Evolutionary conservation across 1,140 invertebrate genomes (phyloP), one percentile per base, ranked within the genome.

Genomic region (Leptonema lineaticorne): DNA sequence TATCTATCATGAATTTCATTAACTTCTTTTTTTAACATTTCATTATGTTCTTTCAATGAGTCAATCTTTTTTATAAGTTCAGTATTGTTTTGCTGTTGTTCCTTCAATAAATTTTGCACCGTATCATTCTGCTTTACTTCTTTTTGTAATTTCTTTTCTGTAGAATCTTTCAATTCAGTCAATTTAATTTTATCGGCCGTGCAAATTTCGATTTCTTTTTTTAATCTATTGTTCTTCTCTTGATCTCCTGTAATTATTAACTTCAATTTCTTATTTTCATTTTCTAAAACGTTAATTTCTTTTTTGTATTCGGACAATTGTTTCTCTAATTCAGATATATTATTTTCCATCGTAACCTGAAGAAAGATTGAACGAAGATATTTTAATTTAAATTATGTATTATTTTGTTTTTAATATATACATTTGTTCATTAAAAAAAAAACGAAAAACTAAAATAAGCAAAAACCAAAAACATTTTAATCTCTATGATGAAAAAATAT

Each of bases 1-100:
- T 73, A 71, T 65, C 69, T 48, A 29, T 70, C 67, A 16, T 70
- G 72, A n/a, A 70, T 70, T 59, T 73, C 72, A 63, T 69, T 74
- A 22, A 70, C 48, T 67, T 71, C 72, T 28, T 67, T 66, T 66
- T 71, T 70, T 11, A 73, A 24, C 18, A 3, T 53, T 45, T 70
- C 63, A 22, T 63, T 63, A 33, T 69, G 67, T 57, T 70, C 62
- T 70, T 68, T 68, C 14, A 69, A 59, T 27, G 28, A 14, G 16
- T 70, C 65, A 0, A 62, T 22, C 27, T 70, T 57, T 41, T 69
- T 70, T 20, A 37, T 14, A 5, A 57, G 33, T 56, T 70, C 68
- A 9, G 18, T 20, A 37, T 8, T 62, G 2, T 50, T 68, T 26
- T 28, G 2, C 45, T 67, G 45, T 60, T 69, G 68, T 18, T 14